phyloP scores from a whole-genome alignment of 2,797 vertebrate species.

The Prunella strophiata region DNA sequence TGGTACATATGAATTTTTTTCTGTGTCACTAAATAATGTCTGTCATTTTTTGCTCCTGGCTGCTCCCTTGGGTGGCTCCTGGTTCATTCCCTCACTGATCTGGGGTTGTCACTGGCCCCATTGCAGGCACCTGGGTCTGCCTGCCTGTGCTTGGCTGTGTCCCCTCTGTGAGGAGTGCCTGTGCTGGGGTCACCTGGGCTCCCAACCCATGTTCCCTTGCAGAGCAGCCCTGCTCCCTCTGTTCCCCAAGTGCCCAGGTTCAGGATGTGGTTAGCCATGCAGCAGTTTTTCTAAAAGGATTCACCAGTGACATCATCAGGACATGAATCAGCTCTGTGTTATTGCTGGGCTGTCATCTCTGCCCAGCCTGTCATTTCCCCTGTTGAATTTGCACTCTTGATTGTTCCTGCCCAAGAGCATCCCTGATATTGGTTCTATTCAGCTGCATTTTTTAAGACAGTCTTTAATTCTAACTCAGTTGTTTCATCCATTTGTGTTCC shows the following conservation, averaged over 20 bases:
- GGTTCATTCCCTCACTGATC: background rate
- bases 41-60: background rate
- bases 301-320: background rate
- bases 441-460: background rate
- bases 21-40: background rate
- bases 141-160: background rate
- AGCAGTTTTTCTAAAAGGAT: background rate
- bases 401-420: background rate
- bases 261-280: background rate
- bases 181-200: background rate
- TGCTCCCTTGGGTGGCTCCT: background rate
- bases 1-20: background rate
- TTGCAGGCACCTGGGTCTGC: background rate
- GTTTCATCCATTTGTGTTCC: background rate
- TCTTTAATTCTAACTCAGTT: background rate
- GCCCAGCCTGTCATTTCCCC: background rate
- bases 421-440: background rate
- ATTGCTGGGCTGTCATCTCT: background rate
- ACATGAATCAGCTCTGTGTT: background rate
- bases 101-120: background rate
- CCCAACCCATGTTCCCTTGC: accelerated
- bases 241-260: background rate
- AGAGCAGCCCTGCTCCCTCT: background rate
- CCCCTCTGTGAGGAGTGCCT: background rate
- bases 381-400: background rate